phyloP scores from a whole-genome alignment of 2,888 invertebrate species.

The Malthinus seriepunctatus region DNA sequence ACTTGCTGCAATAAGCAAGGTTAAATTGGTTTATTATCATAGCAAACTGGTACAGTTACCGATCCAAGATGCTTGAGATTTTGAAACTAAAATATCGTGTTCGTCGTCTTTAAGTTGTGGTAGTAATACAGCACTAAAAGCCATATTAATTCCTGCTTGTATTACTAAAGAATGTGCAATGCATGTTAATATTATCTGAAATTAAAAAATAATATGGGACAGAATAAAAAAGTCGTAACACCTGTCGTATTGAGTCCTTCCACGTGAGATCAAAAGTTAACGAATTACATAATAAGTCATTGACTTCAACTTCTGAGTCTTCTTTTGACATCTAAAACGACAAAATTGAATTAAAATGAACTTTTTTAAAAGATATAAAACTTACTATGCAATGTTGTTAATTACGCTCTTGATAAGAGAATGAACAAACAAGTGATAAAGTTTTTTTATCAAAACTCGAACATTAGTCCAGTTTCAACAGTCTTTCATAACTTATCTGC shows the following conservation, averaged over 20 bases:
- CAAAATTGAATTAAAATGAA: no score
- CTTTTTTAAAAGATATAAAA: no score
- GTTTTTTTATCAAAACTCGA: no score
- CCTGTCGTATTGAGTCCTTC: neutral
- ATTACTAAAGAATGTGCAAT: constrained; percentile 57
- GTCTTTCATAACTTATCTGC: no score
- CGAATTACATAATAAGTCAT: no score
- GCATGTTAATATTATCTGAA: constrained; percentile 55
- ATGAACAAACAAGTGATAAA: no score
- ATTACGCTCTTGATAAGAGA: no score
- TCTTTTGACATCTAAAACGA: no score
- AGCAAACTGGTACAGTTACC: constrained; percentile 46
- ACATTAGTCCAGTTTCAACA: no score
- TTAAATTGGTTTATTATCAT: neutral
- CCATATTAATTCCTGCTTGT: constrained; percentile 63
- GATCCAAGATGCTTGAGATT: constrained; percentile 61
- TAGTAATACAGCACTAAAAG: constrained; percentile 60
- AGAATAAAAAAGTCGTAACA: neutral
- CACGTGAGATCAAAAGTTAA: neutral
- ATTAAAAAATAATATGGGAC: constrained; percentile 1
- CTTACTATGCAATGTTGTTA: no score
- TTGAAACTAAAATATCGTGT: constrained; percentile 51
- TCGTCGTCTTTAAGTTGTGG: constrained; percentile 55
- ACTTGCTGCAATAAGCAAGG: constrained; percentile 56
- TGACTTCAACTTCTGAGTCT: no score